phyloP scores from a whole-genome alignment of 1,140 invertebrate species.

The Littorina saxatilis region DNA sequence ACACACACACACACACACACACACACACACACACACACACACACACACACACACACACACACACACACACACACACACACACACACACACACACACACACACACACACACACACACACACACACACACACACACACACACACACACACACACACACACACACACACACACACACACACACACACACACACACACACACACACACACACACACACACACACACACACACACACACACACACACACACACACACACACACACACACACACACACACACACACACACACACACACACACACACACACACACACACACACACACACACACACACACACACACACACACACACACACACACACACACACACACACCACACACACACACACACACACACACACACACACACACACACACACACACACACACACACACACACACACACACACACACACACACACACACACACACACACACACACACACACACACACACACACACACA shows the following conservation, averaged over 20 bases:
- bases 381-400: constrained; percentile 5
- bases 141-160: too few relatives aligned
- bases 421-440: constrained; percentile 10
- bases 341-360: constrained; percentile 6
- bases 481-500: constrained; percentile 2
- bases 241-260: constrained; percentile 17
- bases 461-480: constrained; percentile 2
- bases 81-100: too few relatives aligned
- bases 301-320: not conserved
- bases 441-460: constrained; percentile 2
- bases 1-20: constrained; percentile 14
- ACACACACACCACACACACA: constrained; percentile 6
- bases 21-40: constrained; percentile 2
- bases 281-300: not conserved
- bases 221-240: not conserved
- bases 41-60: constrained; percentile 6
- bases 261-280: constrained; percentile 5
- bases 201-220: not conserved
- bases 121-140: too few relatives aligned
- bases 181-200: too few relatives aligned
- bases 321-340: not conserved
- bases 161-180: too few relatives aligned
- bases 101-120: too few relatives aligned
- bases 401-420: constrained; percentile 17
- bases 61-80: not conserved